A percentile compares a stretch with the other conserved stretches of the same genome.
These are phyloP conservation scores for Planococcus citri DNA, from an alignment of 1,140 invertebrate species.

Conservation along the genomic window DNA sequence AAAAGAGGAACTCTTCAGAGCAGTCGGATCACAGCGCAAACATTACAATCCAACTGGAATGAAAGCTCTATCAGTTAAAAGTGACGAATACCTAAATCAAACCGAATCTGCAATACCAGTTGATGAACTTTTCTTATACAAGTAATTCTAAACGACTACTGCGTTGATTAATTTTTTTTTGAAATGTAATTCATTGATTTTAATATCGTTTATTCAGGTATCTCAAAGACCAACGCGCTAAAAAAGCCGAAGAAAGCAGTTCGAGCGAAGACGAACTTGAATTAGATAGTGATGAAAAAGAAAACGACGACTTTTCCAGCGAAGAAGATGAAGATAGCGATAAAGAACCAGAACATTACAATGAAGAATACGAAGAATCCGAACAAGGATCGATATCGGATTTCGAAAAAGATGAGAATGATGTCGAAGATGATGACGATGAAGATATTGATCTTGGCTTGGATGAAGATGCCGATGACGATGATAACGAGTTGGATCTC, in stretches of 20 bases:
- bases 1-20: conserved; percentile 36
- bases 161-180: conserved; percentile 31
- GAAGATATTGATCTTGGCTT: too few relatives aligned
- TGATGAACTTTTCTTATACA: conserved; percentile 69
- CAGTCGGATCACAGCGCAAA: conserved; percentile 44
- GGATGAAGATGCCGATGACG: conserved; percentile 25
- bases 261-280: conserved; percentile 30
- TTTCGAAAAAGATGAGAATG: conserved; percentile 30
- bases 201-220: conserved; percentile 29
- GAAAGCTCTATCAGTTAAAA: conserved; percentile 50
- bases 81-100: conserved; percentile 52
- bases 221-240: conserved; percentile 29
- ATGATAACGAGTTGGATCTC: conserved; percentile 12
- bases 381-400: conserved; percentile 28
- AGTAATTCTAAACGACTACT: conserved; percentile 37
- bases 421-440: conserved; percentile 23
- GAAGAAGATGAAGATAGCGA: conserved; percentile 30
- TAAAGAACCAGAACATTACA: neutral
- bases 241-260: conserved; percentile 32
- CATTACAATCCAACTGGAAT: conserved; percentile 48
- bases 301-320: conserved; percentile 31
- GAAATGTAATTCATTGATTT: conserved; percentile 31
- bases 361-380: conserved; percentile 29
- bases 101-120: conserved; percentile 56
- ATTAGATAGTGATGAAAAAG: conserved; percentile 14